Evolutionary conservation across 2,888 invertebrate genomes (phyloP).

Genomic region (Chrysolina americana): DNA sequence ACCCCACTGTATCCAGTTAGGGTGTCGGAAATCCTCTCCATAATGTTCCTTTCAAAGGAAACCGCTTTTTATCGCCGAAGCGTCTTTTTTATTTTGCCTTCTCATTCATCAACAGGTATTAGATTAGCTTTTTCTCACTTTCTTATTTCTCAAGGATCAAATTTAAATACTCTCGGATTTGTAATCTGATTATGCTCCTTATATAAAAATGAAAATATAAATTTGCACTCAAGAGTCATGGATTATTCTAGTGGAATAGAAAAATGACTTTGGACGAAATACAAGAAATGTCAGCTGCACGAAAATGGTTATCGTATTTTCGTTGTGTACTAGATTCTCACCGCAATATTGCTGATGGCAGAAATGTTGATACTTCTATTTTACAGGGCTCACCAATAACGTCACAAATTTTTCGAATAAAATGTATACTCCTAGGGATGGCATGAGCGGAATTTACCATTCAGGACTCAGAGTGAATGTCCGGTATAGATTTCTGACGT

Average conservation of each 20-base stretch:
- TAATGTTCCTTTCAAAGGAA: conserved; percentile 59
- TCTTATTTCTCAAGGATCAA: conserved; percentile 41
- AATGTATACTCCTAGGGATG: no score
- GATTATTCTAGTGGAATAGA: background rate
- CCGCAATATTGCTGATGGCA: no score
- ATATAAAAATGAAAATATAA: conserved; percentile 30
- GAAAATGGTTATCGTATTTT: no score
- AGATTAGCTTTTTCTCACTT: conserved; percentile 60
- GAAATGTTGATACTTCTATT: no score
- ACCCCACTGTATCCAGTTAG: conserved; percentile 40
- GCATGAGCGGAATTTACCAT: no score
- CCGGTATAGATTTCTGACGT: no score
- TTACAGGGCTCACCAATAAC: no score
- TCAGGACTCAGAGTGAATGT: no score
- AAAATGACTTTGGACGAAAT: background rate
- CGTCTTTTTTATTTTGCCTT: conserved; percentile 58
- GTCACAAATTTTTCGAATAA: no score
- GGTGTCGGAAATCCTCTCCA: conserved; percentile 57
- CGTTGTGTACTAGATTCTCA: no score
- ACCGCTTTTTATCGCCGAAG: conserved; percentile 59
- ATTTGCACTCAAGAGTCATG: background rate
- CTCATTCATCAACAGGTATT: conserved; percentile 63
- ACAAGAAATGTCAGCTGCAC: no score
- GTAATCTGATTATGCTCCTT: conserved; percentile 39
- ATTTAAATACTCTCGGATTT: conserved; percentile 43